Evolutionary conservation across 2,888 invertebrate genomes (phyloP).

Genomic region (Lithosia quadra): DNA sequence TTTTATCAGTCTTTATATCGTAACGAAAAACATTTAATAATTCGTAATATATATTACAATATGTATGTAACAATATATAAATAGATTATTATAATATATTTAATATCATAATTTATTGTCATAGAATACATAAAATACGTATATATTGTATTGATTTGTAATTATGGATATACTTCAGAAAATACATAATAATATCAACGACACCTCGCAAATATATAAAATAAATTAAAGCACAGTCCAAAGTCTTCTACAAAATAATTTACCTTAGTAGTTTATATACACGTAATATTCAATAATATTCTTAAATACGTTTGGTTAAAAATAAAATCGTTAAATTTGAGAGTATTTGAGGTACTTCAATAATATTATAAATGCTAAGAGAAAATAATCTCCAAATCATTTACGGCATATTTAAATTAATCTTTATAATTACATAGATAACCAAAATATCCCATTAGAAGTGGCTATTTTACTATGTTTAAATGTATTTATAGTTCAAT

Average conservation of each 20-base stretch:
- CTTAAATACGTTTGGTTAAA: conserved; percentile 29
- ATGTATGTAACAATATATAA: not conserved
- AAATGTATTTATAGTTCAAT: not conserved
- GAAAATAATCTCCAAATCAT: conserved; percentile 47
- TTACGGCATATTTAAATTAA: too few species aligned
- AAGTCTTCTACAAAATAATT: conserved; percentile 64
- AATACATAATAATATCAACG: conserved; percentile 26
- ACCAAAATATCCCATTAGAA: too few species aligned
- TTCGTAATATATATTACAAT: not conserved
- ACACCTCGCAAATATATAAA: conserved; percentile 44
- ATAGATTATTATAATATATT: conserved; percentile 33
- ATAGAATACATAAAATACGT: conserved; percentile 48
- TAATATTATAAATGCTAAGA: conserved; percentile 52
- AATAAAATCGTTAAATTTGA: conserved; percentile 18
- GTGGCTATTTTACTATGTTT: not conserved
- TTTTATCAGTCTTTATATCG: conserved; percentile 47
- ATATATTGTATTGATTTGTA: too few species aligned
- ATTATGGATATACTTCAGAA: conserved; percentile 23
- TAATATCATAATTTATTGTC: conserved; percentile 31
- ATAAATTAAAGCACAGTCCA: conserved; percentile 81
- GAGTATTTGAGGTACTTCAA: conserved; percentile 73
- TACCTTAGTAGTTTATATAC: conserved; percentile 34
- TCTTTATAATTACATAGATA: too few species aligned
- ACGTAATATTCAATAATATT: conserved; percentile 51
- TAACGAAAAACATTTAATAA: conserved; percentile 28